Percentiles rank a stretch among this genome's conserved stretches.
Conservation (phyloP, 1,140 invertebrate genomes). For the Calycopis cecrops region DNA sequence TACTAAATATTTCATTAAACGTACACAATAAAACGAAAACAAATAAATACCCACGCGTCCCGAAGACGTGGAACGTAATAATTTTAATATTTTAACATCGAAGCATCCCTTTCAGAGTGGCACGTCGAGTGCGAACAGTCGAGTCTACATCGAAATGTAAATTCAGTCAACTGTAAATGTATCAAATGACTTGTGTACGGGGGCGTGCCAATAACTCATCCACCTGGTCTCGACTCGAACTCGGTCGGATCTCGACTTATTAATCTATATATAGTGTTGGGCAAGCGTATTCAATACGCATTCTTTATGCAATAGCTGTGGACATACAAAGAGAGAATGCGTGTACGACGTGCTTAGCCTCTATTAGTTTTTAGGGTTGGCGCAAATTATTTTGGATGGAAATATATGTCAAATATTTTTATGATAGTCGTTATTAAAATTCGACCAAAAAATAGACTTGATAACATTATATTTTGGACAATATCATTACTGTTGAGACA, state of each 20-base stretch:
- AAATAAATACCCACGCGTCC: too few species aligned
- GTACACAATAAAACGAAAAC: too few species aligned
- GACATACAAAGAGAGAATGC: constrained; percentile 52
- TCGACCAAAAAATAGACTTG: too few species aligned
- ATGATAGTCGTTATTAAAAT: too few species aligned
- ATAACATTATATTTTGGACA: too few species aligned
- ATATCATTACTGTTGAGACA: too few species aligned
- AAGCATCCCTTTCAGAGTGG: not conserved
- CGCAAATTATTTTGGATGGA: not conserved
- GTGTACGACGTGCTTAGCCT: constrained; percentile 42
- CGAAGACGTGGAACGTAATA: not conserved
- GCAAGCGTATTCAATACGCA: constrained; percentile 40
- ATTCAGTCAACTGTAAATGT: constrained; percentile 21
- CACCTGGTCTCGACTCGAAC: too few species aligned
- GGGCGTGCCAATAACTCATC: constrained; percentile 18
- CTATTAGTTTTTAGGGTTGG: constrained; percentile 35
- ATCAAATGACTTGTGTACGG: constrained; percentile 21
- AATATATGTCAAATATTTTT: too few species aligned
- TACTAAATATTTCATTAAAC: too few species aligned
- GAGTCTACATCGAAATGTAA: constrained; percentile 5
- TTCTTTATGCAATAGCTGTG: constrained; percentile 45
- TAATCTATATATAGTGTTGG: constrained; percentile 37
- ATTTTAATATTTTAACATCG: not conserved
- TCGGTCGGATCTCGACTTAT: constrained; percentile 28
- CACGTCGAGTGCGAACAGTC: constrained; percentile 3